Base-by-base conservation (phyloP, 1,140 invertebrate species). In the Bombus huntii region DNA sequence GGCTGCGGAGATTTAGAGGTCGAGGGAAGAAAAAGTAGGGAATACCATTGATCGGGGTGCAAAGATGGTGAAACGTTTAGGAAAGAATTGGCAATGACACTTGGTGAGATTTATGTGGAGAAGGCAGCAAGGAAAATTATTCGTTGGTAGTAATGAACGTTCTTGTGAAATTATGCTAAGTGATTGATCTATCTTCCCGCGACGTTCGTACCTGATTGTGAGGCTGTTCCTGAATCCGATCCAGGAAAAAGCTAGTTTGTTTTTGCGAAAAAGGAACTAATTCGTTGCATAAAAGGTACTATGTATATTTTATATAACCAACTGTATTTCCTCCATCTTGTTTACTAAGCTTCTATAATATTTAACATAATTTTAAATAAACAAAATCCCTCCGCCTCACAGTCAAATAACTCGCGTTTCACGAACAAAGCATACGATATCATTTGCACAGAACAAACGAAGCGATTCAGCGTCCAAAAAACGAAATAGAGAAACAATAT, bases 81-180 rank as follows among this genome's bases (percentile, higher is more conserved):
- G n/a, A 74, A 74, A 65, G 71, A 42, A 65, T 82, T 82, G 81
- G 53, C 71, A 47, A 37, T 75, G 81, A 75, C 71, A 75, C 28
- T 65, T 10, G 57, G n/a, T 31, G 53, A 74, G 80, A 82, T 82
- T 82, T 82, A 82, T 75, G 80, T 10, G 37, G 37, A 2, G 37
- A 4, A 25, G 4, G 25, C 15, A 39, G 47, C 66, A 25, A 25
- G 47, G 37, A 39, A 31, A 47, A 15, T 57, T 72, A 81, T 68
- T 79, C 79, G 66, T 39, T 42, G 79, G 44, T 81, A 59, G 66
- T 81, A 59, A 81, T 72, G 79, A 72, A 81, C 79, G 68, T 81
- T 81, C 79, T 81, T 81, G 47, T 28, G 79, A 72, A 72, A 81
- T 71, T 72, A 59, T 71, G 79, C 66, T 81, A 47, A 72, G 22